Percentiles rank a stretch among this genome's conserved stretches.
Evolutionary conservation across 2,888 invertebrate genomes (phyloP).

Genomic region (Cheilosia urbana): DNA sequence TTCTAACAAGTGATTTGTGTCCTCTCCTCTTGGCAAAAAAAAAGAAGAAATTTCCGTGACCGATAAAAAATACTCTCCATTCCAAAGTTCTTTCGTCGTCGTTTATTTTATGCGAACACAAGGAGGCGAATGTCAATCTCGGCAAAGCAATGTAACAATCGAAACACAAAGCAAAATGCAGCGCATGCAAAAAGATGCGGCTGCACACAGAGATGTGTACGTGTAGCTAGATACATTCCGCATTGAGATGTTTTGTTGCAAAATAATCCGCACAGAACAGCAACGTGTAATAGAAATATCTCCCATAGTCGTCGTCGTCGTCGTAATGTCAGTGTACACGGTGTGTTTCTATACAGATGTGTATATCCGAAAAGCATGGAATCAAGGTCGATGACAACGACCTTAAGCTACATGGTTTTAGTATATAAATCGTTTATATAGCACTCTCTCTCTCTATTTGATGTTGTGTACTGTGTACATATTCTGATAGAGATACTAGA

Average conservation of each 20-base stretch:
- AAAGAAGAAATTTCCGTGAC: slow-evolving; percentile 31
- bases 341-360: slow-evolving; percentile 4
- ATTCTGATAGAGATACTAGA: slow-evolving; percentile 53
- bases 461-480: too few relatives aligned
- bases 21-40: slow-evolving; percentile 2
- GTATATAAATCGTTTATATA: slow-evolving; percentile 38
- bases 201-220: slow-evolving; percentile 9
- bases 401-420: slow-evolving; percentile 71
- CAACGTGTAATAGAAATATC: slow-evolving; percentile 31
- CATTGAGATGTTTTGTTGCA: slow-evolving; percentile 48
- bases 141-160: slow-evolving; percentile 30
- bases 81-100: background rate
- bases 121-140: slow-evolving; percentile 27
- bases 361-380: slow-evolving; percentile 58
- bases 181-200: slow-evolving; percentile 23
- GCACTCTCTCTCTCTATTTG: slow-evolving; percentile 28
- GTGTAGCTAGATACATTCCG: slow-evolving; percentile 31
- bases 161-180: slow-evolving; percentile 46
- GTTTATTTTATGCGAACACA: background rate
- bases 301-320: background rate
- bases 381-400: slow-evolving; percentile 76
- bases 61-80: slow-evolving; percentile 24
- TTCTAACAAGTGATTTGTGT: slow-evolving; percentile 26
- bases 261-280: slow-evolving; percentile 10
- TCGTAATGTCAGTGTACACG: slow-evolving; percentile 15